Evolutionary conservation across 2,113 vertebrate species (phyloP).

Genomic region (Gallinago media): DNA sequence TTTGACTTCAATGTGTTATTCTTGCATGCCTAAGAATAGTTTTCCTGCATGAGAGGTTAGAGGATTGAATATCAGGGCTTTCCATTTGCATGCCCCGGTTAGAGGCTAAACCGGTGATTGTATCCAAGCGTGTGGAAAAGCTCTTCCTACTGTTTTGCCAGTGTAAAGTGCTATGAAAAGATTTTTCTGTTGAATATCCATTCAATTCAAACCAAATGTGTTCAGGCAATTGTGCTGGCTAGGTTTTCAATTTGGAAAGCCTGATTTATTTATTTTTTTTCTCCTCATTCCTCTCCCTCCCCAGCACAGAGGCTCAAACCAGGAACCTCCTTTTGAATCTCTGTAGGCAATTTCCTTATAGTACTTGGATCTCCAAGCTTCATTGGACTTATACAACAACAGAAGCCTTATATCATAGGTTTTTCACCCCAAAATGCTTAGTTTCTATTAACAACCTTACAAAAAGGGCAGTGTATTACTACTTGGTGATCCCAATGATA

Average conservation of each 20-base stretch:
- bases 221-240: not conserved
- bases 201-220: not conserved
- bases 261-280: not conserved
- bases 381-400: conserved; percentile 2
- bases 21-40: not conserved
- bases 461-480: conserved; percentile 52
- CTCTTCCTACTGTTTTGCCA: not conserved
- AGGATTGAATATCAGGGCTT: not conserved
- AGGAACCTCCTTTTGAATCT: not conserved
- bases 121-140: not conserved
- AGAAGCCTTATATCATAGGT: conserved; percentile 2
- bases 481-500: conserved; percentile 35
- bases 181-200: not conserved
- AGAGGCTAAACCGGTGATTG: not conserved
- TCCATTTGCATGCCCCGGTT: not conserved
- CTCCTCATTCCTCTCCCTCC: not conserved
- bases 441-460: conserved; percentile 58
- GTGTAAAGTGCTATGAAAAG: not conserved
- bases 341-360: not conserved
- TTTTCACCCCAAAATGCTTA: conserved; percentile 41
- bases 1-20: not conserved
- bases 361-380: not conserved
- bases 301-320: not conserved
- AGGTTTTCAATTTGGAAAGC: not conserved
- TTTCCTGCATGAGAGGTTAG: not conserved